Evolutionary conservation across 2,888 invertebrate species (phyloP).

Genomic region (Rosalia funebris): DNA sequence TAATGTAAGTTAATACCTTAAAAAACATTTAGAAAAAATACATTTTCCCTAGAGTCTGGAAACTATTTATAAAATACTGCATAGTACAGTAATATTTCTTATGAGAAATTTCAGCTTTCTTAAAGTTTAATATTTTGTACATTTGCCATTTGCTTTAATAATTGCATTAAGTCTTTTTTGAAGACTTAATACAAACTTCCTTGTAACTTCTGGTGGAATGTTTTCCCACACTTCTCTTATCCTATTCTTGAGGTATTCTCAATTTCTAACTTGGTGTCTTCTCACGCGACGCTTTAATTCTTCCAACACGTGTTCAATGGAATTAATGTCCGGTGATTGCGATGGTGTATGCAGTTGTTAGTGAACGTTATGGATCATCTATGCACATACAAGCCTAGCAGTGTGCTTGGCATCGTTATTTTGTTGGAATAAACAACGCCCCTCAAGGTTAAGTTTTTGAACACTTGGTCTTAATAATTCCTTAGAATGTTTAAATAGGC

Average conservation of each 20-base stretch:
- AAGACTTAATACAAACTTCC: conserved; percentile 16
- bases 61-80: not conserved
- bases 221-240: conserved; percentile 11
- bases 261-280: conserved; percentile 4
- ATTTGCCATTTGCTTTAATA: conserved; percentile 11
- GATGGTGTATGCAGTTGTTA: conserved; percentile 8
- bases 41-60: not conserved
- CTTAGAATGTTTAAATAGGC: conserved; percentile 16
- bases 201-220: conserved; percentile 2
- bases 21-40: not conserved
- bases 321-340: not conserved
- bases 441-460: conserved; percentile 11
- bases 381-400: not conserved
- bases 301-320: conserved; percentile 19
- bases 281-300: conserved; percentile 15
- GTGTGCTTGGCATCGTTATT: conserved; percentile 15
- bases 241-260: not conserved
- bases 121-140: conserved; percentile 16
- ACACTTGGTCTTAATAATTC: conserved; percentile 1
- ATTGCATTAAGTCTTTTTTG: conserved; percentile 16
- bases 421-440: conserved; percentile 6
- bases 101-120: conserved; percentile 9
- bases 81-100: conserved; percentile 4
- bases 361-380: conserved; percentile 7
- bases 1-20: no score